Percentiles rank a stretch among this genome's conserved stretches.
These are phyloP conservation scores for Geodia barretti DNA, from an alignment of 37 sponge, comb jelly and placozoan genomes.

Conservation along the genomic window DNA sequence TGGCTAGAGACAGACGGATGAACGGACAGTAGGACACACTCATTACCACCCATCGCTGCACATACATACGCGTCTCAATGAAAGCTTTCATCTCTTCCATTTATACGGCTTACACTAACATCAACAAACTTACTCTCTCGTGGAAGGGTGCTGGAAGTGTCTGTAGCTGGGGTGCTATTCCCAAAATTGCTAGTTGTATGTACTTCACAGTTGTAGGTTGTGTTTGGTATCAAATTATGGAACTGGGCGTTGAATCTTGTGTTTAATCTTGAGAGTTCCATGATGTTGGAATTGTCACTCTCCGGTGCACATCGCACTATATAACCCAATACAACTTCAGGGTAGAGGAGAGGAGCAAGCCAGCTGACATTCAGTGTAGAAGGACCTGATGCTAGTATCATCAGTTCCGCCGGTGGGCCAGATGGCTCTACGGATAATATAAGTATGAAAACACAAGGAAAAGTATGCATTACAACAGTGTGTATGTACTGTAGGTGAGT, in stretches of 20 bases:
- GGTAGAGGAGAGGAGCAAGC: not conserved
- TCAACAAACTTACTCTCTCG: not conserved
- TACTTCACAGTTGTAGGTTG: not conserved
- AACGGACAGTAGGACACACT: no score
- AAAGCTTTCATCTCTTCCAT: no score
- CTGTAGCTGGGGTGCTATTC: not conserved
- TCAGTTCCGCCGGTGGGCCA: not conserved
- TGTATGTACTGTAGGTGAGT: no score
- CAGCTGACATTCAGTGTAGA: not conserved
- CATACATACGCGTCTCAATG: no score
- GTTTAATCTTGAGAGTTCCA: not conserved
- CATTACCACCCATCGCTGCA: no score
- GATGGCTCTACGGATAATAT: no score
- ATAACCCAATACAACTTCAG: not conserved
- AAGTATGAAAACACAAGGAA: no score
- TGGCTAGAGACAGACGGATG: no score
- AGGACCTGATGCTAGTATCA: not conserved
- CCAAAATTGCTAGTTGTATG: not conserved
- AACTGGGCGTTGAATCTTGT: not conserved
- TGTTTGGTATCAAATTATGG: not conserved
- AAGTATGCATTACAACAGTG: no score
- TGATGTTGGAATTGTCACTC: not conserved
- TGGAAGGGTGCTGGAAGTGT: not conserved
- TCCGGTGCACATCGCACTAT: not conserved
- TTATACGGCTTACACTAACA: no score